phyloP scores from a whole-genome alignment of 2,797 vertebrate species.

The Chelmon rostratus region DNA sequence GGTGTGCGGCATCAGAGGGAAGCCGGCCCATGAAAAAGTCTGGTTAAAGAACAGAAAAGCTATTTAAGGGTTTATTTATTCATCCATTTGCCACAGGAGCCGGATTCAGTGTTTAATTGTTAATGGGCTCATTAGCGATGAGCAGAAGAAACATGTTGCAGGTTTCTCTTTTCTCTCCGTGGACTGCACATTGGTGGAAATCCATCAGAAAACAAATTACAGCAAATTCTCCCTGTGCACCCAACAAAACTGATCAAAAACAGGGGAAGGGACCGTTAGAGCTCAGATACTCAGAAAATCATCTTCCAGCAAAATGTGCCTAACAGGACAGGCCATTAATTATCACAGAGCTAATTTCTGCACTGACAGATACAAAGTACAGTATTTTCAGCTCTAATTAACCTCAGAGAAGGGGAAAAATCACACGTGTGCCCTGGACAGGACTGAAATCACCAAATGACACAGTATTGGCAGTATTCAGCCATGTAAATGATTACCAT shows the following conservation, averaged over 20 bases:
- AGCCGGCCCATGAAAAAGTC: constrained; percentile 15
- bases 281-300: not conserved
- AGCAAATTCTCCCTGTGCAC: not conserved
- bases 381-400: constrained; percentile 12
- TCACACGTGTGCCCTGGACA: not conserved
- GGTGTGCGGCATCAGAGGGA: constrained; percentile 24
- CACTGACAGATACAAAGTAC: not conserved
- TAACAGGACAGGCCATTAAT: constrained; percentile 22
- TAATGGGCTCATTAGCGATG: constrained; percentile 21
- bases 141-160: not conserved
- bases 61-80: constrained; percentile 22
- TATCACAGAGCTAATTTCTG: constrained; percentile 8
- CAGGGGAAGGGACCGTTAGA: not conserved
- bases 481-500: not conserved
- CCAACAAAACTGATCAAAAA: not conserved
- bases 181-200: not conserved
- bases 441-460: constrained; percentile 9
- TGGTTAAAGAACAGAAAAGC: constrained; percentile 7
- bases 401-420: not conserved
- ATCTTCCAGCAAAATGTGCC: not conserved
- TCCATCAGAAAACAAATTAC: not conserved
- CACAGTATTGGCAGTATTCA: constrained; percentile 17
- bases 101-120: constrained; percentile 20
- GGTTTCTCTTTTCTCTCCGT: not conserved
- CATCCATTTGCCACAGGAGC: not conserved